Evolutionary conservation across 92 coral and sea anemone species (phyloP).

Genomic region (Desmophyllum pertusum): DNA sequence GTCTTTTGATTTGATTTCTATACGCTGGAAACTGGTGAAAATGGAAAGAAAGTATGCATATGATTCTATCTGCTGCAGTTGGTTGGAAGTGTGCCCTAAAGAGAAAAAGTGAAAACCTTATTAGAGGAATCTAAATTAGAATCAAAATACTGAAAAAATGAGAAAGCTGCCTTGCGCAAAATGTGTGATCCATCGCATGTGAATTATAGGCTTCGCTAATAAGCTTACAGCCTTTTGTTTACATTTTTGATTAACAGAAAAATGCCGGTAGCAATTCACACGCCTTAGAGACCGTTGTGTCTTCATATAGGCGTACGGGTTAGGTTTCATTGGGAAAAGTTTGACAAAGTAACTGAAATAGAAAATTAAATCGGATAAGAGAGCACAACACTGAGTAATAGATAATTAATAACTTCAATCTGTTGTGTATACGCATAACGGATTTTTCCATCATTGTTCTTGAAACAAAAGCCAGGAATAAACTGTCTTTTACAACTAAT

Average conservation of each 20-base stretch:
- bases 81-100: too few relatives aligned
- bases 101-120: too few relatives aligned
- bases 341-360: not conserved
- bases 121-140: not conserved
- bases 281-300: not conserved
- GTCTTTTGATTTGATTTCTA: too few relatives aligned
- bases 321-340: not conserved
- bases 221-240: not conserved
- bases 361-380: not conserved
- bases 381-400: not conserved
- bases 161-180: not conserved
- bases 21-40: too few relatives aligned
- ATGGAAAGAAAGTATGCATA: too few relatives aligned
- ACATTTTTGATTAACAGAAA: too few relatives aligned
- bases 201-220: not conserved
- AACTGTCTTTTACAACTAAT: not conserved
- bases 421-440: not conserved
- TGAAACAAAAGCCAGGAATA: not conserved
- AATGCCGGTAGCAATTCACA: too few relatives aligned
- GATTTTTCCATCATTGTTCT: constrained; percentile 10
- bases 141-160: too few relatives aligned
- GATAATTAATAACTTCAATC: not conserved
- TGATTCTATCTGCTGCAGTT: too few relatives aligned
- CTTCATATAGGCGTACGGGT: not conserved
- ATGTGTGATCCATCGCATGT: not conserved